phyloP scores from a whole-genome alignment of 2,797 vertebrate genomes.

The Nyctibius grandis region DNA sequence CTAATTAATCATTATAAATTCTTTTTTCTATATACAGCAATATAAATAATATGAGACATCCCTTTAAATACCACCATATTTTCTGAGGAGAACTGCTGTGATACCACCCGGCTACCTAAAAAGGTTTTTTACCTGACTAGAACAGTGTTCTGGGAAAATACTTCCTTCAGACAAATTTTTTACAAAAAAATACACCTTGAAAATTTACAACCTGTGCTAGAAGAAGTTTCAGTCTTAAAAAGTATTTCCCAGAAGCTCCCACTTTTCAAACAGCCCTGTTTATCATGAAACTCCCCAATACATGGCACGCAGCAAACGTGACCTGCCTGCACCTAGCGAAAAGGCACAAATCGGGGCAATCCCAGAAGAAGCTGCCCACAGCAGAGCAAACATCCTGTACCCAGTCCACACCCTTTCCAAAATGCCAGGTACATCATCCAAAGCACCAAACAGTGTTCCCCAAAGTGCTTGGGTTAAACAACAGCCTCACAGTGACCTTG shows the following conservation, averaged over 20 bases:
- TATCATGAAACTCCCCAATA: neutral
- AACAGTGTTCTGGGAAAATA: neutral
- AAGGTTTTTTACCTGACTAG: neutral
- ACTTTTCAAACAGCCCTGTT: neutral
- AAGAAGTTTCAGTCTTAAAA: neutral
- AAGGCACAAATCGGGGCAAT: neutral
- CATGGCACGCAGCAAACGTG: rapidly evolving
- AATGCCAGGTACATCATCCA: neutral
- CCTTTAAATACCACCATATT: neutral
- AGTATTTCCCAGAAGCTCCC: neutral
- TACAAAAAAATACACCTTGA: neutral
- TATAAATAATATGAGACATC: neutral
- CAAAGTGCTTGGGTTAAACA: neutral
- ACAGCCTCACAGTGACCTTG: neutral
- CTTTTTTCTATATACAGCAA: neutral
- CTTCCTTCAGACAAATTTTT: rapidly evolving
- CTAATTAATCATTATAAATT: neutral
- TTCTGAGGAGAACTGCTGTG: neutral
- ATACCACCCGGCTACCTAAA: neutral
- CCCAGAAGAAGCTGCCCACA: neutral
- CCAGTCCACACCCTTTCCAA: neutral
- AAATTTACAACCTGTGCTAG: neutral
- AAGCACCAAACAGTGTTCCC: neutral
- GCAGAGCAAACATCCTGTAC: rapidly evolving
- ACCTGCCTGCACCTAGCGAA: neutral